These are phyloP conservation scores for Lucilia sericata DNA, from an alignment of 1,140 invertebrate species.

Conservation along the genomic window DNA sequence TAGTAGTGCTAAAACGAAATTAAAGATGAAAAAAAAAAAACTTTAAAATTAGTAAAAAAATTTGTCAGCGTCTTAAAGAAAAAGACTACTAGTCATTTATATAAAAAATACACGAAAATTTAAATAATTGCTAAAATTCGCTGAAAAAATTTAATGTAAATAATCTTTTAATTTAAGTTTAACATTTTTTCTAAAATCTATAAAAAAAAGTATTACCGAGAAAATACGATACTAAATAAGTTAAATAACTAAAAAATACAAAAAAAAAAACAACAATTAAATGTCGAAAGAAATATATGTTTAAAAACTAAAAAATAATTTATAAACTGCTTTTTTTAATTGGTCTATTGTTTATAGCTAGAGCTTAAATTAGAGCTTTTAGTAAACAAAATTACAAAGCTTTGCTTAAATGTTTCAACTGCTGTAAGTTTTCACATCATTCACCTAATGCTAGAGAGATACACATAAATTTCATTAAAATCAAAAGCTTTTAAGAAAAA, in stretches of 20 bases:
- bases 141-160: not conserved
- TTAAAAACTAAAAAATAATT: not conserved
- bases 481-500: no score
- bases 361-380: not conserved
- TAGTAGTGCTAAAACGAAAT: not conserved
- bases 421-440: not conserved
- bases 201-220: not conserved
- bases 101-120: not conserved
- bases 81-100: not conserved
- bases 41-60: not conserved
- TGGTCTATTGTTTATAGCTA: not conserved
- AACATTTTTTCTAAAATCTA: not conserved
- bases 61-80: not conserved
- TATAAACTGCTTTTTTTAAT: not conserved
- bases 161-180: not conserved
- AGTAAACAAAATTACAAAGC: not conserved
- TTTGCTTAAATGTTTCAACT: not conserved
- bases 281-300: not conserved
- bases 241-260: no score
- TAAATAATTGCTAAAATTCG: not conserved
- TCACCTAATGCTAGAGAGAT: not conserved
- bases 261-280: conserved; percentile 19
- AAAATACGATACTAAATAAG: not conserved
- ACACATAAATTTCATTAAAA: no score
- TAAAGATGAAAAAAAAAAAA: not conserved